These are phyloP conservation scores for Cyanoderma ruficeps DNA, from an alignment of 2,113 vertebrate species.

Conservation along the genomic window DNA sequence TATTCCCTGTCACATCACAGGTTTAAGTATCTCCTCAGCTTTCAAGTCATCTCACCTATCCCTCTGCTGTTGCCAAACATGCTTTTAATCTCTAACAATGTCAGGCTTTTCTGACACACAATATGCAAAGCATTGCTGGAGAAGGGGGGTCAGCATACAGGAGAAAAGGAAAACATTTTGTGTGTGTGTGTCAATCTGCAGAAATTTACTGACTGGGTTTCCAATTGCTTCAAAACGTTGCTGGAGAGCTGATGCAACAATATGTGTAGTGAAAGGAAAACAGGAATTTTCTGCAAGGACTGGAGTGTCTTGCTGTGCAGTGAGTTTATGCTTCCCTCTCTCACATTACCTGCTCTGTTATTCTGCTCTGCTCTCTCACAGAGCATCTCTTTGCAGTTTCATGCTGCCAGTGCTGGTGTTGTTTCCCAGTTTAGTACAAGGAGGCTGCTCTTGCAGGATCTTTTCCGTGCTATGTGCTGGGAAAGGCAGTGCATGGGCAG, in stretches of 20 bases:
- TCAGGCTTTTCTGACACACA: slow-evolving; percentile 16
- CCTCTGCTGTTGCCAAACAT: slow-evolving; percentile 22
- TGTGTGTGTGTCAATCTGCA: neutral
- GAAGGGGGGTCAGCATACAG: neutral
- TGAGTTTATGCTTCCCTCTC: neutral
- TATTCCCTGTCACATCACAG: slow-evolving; percentile 26
- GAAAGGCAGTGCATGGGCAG: slow-evolving; percentile 2
- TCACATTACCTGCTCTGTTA: neutral
- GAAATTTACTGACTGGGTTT: slow-evolving; percentile 15
- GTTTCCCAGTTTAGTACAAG: neutral
- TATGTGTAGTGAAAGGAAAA: slow-evolving; percentile 7
- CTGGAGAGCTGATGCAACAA: slow-evolving; percentile 3
- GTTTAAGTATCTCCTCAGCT: slow-evolving; percentile 29
- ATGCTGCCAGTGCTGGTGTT: neutral
- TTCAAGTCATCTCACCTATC: slow-evolving; percentile 20
- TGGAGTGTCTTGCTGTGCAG: neutral
- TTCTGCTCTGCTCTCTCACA: neutral
- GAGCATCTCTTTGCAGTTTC: neutral
- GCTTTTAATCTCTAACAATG: slow-evolving; percentile 25
- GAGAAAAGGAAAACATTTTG: neutral
- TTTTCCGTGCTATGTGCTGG: neutral
- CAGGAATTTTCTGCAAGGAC: neutral
- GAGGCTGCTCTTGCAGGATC: neutral
- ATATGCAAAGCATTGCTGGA: neutral
- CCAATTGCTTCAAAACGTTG: neutral